Evolutionary conservation across 2,113 vertebrate species (phyloP).

Genomic region (Lichenostomus cassidix): DNA sequence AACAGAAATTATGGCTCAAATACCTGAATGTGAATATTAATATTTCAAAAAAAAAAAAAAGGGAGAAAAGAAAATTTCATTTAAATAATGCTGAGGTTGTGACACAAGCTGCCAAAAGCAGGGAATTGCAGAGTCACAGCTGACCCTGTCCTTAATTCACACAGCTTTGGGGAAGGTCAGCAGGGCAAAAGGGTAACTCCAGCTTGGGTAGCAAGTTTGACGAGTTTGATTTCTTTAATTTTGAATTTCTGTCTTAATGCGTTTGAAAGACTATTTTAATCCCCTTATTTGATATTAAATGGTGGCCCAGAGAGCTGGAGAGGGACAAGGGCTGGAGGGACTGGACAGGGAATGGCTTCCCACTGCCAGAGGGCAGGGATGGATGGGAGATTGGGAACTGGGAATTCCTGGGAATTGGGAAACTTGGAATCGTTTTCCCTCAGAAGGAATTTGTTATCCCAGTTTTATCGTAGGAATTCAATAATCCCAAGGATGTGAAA

Average conservation of each 20-base stretch:
- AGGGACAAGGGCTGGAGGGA: neutral
- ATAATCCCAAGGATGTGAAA: no score
- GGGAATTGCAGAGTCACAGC: conserved; percentile 70
- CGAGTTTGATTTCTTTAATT: conserved; percentile 6
- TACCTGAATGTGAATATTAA: conserved; percentile 76
- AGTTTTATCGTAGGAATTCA: no score
- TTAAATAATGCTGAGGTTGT: conserved; percentile 74
- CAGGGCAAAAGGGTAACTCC: neutral
- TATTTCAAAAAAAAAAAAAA: neutral
- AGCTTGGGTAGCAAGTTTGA: neutral
- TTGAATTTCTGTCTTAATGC: neutral
- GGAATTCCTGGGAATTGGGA: neutral
- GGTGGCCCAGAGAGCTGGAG: neutral
- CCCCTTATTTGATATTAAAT: neutral
- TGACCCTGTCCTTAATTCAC: conserved; percentile 59
- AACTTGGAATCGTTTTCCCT: no score
- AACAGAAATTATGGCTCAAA: conserved; percentile 77
- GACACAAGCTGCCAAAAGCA: conserved; percentile 72
- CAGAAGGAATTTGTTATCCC: no score
- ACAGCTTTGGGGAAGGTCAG: conserved; percentile 1
- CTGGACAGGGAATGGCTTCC: neutral
- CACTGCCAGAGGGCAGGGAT: neutral
- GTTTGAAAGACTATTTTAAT: conserved; percentile 48
- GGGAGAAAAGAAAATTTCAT: conserved; percentile 36
- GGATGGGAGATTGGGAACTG: neutral